These are phyloP conservation scores for Centropyge bicolor DNA, from an alignment of 2,797 vertebrate genomes.

Conservation along the genomic window DNA sequence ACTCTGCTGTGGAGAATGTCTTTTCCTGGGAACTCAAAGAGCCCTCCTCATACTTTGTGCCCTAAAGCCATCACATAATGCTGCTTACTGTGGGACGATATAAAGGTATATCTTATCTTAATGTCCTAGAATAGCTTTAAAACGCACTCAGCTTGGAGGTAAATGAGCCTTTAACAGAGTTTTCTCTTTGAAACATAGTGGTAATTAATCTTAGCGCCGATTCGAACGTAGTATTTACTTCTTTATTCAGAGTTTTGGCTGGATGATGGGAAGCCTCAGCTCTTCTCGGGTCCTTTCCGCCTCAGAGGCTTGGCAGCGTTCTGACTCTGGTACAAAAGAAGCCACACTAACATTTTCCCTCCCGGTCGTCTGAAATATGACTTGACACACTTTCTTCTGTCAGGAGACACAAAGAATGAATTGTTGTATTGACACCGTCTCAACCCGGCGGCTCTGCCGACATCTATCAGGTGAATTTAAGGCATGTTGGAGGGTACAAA, in stretches of 20 bases:
- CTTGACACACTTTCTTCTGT: constrained; percentile 37
- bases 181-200: not conserved
- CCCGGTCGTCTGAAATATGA: constrained; percentile 21
- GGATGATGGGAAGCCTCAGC: constrained; percentile 1
- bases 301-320: constrained; percentile 37
- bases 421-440: constrained; percentile 39
- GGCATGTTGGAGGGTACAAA: constrained; percentile 10
- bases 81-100: not conserved
- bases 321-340: constrained; percentile 30
- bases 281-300: constrained; percentile 28
- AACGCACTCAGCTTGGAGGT: constrained; percentile 11
- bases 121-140: constrained; percentile 12
- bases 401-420: constrained; percentile 27
- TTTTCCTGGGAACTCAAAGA: constrained; percentile 52
- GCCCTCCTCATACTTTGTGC: constrained; percentile 6
- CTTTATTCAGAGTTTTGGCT: not conserved
- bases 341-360: constrained; percentile 2
- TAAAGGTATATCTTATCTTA: not conserved
- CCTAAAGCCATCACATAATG: constrained; percentile 37
- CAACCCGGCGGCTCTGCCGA: constrained; percentile 16
- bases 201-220: constrained; percentile 18
- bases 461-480: constrained; percentile 46
- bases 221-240: constrained; percentile 25
- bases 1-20: constrained; percentile 46
- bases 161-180: constrained; percentile 16